phyloP scores from a whole-genome alignment of 2,888 invertebrate genomes.

The Mesochorus sp. region DNA sequence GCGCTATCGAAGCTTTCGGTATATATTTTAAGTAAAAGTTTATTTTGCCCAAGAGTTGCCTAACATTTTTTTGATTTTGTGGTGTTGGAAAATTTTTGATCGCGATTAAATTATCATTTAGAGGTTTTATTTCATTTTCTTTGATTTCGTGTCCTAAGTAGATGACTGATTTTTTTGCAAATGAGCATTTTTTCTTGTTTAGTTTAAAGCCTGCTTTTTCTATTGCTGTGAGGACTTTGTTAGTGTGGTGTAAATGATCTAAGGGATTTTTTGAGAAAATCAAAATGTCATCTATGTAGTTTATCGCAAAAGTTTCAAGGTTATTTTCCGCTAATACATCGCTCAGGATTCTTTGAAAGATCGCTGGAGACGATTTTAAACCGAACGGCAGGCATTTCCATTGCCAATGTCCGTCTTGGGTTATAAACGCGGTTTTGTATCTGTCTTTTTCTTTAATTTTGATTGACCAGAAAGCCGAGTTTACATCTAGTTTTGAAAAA shows the following conservation, averaged over 20 bases:
- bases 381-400: conserved; percentile 65
- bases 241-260: conserved; percentile 59
- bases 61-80: conserved; percentile 21
- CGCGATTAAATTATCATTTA: conserved; percentile 54
- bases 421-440: conserved; percentile 65
- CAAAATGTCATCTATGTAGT: conserved; percentile 65
- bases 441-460: conserved; percentile 59
- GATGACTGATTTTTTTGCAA: conserved; percentile 15
- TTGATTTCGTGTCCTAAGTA: conserved; percentile 39
- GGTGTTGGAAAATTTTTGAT: conserved; percentile 25
- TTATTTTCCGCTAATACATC: conserved; percentile 58
- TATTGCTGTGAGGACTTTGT: conserved; percentile 37
- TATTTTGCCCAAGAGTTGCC: conserved; percentile 43
- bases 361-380: conserved; percentile 64
- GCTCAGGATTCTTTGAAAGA: conserved; percentile 63
- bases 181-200: conserved; percentile 36
- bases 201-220: conserved; percentile 28
- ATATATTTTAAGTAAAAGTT: conserved; percentile 52
- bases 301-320: conserved; percentile 55
- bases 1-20: conserved; percentile 19
- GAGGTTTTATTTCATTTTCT: conserved; percentile 37
- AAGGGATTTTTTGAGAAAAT: conserved; percentile 39
- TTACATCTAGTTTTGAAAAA: conserved; percentile 54
- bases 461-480: conserved; percentile 56
- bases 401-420: conserved; percentile 64